phyloP scores from a whole-genome alignment of 2,797 vertebrate genomes.

The Pagetopsis macropterus region DNA sequence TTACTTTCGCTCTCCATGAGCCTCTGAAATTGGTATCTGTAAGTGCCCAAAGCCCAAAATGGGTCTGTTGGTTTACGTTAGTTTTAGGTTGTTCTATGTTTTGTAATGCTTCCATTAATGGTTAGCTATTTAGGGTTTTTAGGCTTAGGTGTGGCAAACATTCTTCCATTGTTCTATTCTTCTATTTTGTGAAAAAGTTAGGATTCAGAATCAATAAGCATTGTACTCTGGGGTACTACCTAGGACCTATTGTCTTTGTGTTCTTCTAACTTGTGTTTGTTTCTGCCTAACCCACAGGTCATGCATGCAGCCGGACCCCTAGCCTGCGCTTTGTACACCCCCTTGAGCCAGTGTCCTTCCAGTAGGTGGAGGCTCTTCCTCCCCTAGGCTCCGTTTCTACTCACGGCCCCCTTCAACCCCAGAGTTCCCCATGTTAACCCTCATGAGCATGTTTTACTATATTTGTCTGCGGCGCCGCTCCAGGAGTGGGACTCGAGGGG shows the following conservation, averaged over 20 bases:
- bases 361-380: slow-evolving; percentile 71
- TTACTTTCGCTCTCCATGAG: background rate
- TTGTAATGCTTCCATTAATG: background rate
- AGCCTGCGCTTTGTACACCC: slow-evolving; percentile 67
- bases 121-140: background rate
- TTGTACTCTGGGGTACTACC: slow-evolving; percentile 26
- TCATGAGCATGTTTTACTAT: slow-evolving; percentile 99
- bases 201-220: background rate
- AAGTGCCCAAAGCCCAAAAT: background rate
- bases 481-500: slow-evolving; percentile 93
- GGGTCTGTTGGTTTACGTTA: background rate
- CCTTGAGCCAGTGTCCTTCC: slow-evolving; percentile 61
- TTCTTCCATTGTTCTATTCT: background rate
- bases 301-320: slow-evolving; percentile 81
- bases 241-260: slow-evolving; percentile 29
- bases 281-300: slow-evolving; percentile 83
- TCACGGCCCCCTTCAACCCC: slow-evolving; percentile 71
- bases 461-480: slow-evolving; percentile 98
- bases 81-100: background rate
- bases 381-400: slow-evolving; percentile 59
- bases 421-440: slow-evolving; percentile 97
- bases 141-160: no score
- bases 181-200: background rate
- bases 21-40: background rate
- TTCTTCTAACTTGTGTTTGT: slow-evolving; percentile 75